Evolutionary conservation across 2,888 invertebrate species (phyloP), one percentile per base, ranked within the genome.

Genomic region (Trichopoda pennipes): DNA sequence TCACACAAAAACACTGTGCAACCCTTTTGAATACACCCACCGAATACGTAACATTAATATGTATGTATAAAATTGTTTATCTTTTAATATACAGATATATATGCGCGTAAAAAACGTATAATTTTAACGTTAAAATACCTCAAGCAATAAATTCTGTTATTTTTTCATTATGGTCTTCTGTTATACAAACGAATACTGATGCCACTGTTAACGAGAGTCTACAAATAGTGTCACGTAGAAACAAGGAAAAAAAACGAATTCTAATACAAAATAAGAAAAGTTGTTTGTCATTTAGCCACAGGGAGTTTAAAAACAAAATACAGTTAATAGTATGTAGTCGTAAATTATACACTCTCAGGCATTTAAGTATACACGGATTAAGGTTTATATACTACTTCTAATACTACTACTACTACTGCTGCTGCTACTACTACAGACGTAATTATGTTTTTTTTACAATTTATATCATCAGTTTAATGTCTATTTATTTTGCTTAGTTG

Each of bases 101-200:
- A 16, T 56, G 9, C 56, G 4, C 16, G 42, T 44, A 4, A 32
- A 8, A 28, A 6, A 28, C 8, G 3, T 76, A 61, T 68, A 76
- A 63, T 79, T 76, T 79, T 73, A 82, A 68, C 76, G 79, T 76
- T 76, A 72, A 82, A 79, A 63, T 68, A 66, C 82, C 51, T 76
- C 35, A 72, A 55, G 82, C 72, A 51, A 74, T 76, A 76, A 68
- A 76, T 79, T 79, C 69, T 79, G 21, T 68, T 53, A 55, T 42
- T 63, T 70, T 73, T 19, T 61, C 28, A 51, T 58, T 14, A 69
- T 56, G 55, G 63, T 64, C n/a, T 44, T 19, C 1, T 38, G 9
- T 66, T 58, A 23, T 32, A 66, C 23, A 28, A n/a, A 17, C 17
- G 21, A 49, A 17, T 49, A 19, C 9, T 6, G 16, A 12, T 44